Conservation (phyloP, 2,888 invertebrate genomes). For the Cosmopolites sordidus region DNA sequence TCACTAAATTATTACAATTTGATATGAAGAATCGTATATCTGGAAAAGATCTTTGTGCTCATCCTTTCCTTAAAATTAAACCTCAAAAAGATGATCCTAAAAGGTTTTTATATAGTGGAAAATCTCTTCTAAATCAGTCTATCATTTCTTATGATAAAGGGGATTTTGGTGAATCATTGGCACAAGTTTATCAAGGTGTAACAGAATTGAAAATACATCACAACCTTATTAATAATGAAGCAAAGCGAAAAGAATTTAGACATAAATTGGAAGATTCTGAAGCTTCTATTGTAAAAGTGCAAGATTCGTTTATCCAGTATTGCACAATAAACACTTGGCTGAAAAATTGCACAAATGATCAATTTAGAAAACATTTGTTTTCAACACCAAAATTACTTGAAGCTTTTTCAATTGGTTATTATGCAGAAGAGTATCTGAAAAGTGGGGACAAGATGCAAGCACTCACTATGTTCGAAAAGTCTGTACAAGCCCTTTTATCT, state of each 20-base stretch:
- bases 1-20: no score
- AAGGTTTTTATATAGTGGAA: no score
- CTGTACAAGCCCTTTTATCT: conserved; percentile 8
- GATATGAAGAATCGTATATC: no score
- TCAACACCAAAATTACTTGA: conserved; percentile 11
- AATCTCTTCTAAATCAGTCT: no score
- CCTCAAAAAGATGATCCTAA: no score
- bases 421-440: conserved; percentile 13
- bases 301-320: not conserved
- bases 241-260: no score
- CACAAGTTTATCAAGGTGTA: conserved; percentile 2
- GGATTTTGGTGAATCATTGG: conserved; percentile 7
- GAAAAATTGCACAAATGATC: not conserved
- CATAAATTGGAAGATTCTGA: no score
- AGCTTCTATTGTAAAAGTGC: not conserved
- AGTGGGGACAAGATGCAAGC: conserved; percentile 9
- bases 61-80: no score
- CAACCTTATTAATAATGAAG: conserved; percentile 1
- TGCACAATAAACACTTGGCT: not conserved
- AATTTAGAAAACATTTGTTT: conserved; percentile 8
- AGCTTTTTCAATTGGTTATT: conserved; percentile 13
- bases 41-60: no score
- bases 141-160: no score
- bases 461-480: conserved; percentile 7
- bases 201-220: conserved; percentile 9